Evolutionary conservation across 2,797 vertebrate species (phyloP).

Genomic region (Halcyon smyrnensis): DNA sequence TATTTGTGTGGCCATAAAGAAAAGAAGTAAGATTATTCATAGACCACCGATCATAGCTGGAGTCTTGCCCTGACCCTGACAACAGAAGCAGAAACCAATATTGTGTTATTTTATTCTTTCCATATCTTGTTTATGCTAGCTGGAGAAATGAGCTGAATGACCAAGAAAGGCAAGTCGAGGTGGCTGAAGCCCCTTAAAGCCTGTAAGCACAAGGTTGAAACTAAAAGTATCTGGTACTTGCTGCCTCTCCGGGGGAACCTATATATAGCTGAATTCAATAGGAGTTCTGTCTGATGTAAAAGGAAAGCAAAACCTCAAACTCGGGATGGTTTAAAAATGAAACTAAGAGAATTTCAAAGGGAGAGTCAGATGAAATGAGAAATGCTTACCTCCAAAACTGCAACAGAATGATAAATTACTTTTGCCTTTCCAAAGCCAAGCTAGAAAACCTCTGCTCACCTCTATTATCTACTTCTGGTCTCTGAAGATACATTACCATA

Average conservation of each 20-base stretch:
- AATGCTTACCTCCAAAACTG: slow-evolving; percentile 69
- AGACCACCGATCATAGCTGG: not conserved
- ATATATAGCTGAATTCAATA: not conserved
- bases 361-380: slow-evolving; percentile 72
- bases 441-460: slow-evolving; percentile 79
- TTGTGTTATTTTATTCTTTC: not conserved
- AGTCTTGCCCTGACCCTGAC: not conserved
- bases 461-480: slow-evolving; percentile 81
- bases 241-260: not conserved
- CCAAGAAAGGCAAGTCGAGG: not conserved
- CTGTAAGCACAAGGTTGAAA: not conserved
- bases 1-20: not conserved
- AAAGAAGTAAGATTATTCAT: not conserved
- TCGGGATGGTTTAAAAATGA: not conserved
- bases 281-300: not conserved
- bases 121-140: not conserved
- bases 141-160: not conserved
- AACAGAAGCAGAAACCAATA: not conserved
- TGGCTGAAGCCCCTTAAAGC: not conserved
- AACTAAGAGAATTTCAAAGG: slow-evolving; percentile 40
- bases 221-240: not conserved
- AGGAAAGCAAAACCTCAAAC: not conserved
- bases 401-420: slow-evolving; percentile 82
- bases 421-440: slow-evolving; percentile 76
- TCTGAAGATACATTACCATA: slow-evolving; percentile 83